Percentiles rank a stretch among this genome's conserved stretches.
These are phyloP conservation scores for Metopia argyrocephala DNA, from an alignment of 2,888 invertebrate genomes.

Conservation along the genomic window DNA sequence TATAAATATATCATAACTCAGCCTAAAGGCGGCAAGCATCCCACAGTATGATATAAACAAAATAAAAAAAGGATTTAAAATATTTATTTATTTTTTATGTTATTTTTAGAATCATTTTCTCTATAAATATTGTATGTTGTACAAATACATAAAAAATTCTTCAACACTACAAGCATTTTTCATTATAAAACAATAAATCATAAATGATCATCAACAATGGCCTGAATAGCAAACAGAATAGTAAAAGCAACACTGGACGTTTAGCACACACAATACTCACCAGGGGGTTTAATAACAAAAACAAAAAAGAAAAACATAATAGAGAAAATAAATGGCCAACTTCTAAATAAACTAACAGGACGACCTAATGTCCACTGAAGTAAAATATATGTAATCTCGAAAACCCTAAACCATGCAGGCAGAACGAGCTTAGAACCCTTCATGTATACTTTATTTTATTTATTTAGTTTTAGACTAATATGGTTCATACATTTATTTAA, in stretches of 20 bases:
- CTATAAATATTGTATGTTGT: background rate
- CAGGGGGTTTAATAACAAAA: conserved; percentile 4
- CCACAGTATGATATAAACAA: background rate
- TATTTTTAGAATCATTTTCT: conserved; percentile 14
- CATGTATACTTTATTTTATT: background rate
- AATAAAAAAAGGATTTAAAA: conserved; percentile 14
- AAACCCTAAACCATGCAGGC: background rate
- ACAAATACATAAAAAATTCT: conserved; percentile 19
- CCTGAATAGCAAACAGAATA: background rate
- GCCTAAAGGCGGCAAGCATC: conserved; percentile 31
- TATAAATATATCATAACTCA: conserved; percentile 37
- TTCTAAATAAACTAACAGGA: conserved; percentile 25
- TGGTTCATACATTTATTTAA: background rate
- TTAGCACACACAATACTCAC: conserved; percentile 18
- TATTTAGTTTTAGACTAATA: background rate
- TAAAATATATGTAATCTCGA: background rate
- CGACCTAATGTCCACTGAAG: background rate
- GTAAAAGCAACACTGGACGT: background rate
- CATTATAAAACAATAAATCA: conserved; percentile 55
- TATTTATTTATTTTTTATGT: conserved; percentile 7
- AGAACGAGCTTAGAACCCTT: background rate
- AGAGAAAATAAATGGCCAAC: conserved; percentile 1
- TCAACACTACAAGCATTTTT: conserved; percentile 46
- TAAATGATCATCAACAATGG: conserved; percentile 52
- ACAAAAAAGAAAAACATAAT: too few species aligned